Percentiles rank a stretch among this genome's conserved stretches.
These are phyloP conservation scores for Myrmophylax atrothorax DNA, from an alignment of 2,113 vertebrate species.

Conservation along the genomic window DNA sequence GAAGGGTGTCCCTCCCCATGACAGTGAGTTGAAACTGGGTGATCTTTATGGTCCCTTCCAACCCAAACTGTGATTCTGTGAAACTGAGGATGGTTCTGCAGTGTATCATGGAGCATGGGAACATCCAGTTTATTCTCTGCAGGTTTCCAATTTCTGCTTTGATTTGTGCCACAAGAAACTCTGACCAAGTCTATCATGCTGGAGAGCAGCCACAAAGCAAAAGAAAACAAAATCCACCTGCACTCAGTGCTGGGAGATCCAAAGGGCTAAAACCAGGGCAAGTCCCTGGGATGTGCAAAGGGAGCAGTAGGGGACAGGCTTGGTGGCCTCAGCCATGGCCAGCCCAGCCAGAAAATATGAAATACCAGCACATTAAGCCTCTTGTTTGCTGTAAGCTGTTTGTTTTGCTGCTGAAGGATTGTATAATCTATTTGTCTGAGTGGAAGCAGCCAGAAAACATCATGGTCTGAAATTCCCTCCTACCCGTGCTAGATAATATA, in stretches of 20 bases:
- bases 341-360: not conserved
- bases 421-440: not conserved
- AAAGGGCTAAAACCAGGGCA: not conserved
- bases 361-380: not conserved
- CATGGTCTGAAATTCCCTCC: not conserved
- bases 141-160: not conserved
- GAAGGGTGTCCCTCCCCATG: not conserved
- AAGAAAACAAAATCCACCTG: not conserved
- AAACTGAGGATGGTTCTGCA: not conserved
- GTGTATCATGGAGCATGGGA: accelerated
- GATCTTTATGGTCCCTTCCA: not conserved
- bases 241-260: accelerated
- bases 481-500: not conserved
- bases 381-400: conserved; percentile 38
- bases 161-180: not conserved
- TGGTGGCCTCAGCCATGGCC: accelerated
- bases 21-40: not conserved
- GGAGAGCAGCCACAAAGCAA: not conserved
- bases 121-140: not conserved
- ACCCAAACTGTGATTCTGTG: not conserved
- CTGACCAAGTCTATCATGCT: not conserved
- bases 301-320: not conserved
- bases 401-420: conserved; percentile 29
- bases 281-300: not conserved
- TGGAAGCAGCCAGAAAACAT: not conserved